phyloP scores from a whole-genome alignment of 2,888 invertebrate species.

The Tachina lurida region DNA sequence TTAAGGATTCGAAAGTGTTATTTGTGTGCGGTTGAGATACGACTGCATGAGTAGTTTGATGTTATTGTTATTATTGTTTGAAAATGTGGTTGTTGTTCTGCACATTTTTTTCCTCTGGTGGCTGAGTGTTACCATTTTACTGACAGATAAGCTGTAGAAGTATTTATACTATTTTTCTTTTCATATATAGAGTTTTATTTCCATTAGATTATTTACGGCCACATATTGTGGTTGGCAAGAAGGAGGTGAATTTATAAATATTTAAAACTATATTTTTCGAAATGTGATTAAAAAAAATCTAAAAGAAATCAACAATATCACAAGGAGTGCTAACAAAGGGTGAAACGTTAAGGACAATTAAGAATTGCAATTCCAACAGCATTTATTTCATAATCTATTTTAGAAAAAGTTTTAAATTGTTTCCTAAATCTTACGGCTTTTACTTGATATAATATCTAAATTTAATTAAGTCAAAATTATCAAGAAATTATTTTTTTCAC shows the following conservation, averaged over 20 bases:
- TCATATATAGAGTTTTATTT: conserved; percentile 17
- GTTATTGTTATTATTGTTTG: conserved; percentile 57
- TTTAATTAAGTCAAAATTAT: no score
- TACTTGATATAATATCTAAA: no score
- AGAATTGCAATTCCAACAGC: no score
- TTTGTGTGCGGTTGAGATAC: conserved; percentile 37
- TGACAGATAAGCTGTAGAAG: conserved; percentile 55
- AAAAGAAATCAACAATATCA: neutral
- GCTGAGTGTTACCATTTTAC: conserved; percentile 56
- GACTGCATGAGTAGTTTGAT: conserved; percentile 46
- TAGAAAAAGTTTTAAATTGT: no score
- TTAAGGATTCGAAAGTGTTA: conserved; percentile 56
- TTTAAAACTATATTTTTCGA: neutral
- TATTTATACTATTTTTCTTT: conserved; percentile 26
- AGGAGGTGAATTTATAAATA: neutral
- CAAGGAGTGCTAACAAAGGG: no score
- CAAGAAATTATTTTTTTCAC: no score
- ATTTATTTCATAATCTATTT: no score
- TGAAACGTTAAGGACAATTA: no score
- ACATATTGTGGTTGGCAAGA: conserved; percentile 34
- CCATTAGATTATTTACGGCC: conserved; percentile 32
- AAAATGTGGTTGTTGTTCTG: conserved; percentile 33
- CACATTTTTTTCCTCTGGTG: neutral
- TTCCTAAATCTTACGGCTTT: no score
- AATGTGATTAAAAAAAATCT: neutral